Conservation (phyloP, 1,140 invertebrate genomes). For the Cryptotermes secundus region DNA sequence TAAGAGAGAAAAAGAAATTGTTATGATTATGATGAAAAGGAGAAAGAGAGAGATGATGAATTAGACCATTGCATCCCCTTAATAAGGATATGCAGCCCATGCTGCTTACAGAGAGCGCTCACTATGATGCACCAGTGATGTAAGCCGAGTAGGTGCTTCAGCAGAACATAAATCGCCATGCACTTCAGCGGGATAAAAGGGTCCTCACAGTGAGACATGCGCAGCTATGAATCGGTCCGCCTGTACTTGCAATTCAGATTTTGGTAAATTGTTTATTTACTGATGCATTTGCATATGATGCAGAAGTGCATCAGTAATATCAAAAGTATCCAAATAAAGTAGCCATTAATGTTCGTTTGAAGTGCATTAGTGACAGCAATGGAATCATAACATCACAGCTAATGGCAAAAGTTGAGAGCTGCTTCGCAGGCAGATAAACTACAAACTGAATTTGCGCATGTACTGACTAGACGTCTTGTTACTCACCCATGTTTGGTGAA, state of each 20-base stretch:
- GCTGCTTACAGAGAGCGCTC: too few species aligned
- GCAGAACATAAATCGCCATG: too few species aligned
- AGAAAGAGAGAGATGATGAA: too few species aligned
- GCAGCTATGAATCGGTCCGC: too few species aligned
- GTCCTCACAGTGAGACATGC: too few species aligned
- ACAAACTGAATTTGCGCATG: background rate
- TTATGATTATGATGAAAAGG: too few species aligned
- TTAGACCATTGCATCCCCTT: too few species aligned
- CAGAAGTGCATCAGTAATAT: background rate
- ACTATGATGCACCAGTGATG: too few species aligned
- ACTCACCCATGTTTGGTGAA: background rate
- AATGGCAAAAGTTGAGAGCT: background rate
- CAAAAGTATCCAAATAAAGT: background rate
- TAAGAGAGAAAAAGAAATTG: too few species aligned
- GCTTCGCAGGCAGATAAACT: background rate
- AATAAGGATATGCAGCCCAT: too few species aligned
- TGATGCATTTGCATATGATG: slow-evolving; percentile 1
- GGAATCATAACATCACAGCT: background rate
- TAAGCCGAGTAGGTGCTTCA: too few species aligned
- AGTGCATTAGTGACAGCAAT: background rate
- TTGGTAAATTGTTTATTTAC: background rate
- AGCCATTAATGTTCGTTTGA: background rate
- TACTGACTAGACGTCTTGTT: background rate
- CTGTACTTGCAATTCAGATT: background rate
- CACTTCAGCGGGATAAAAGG: too few species aligned